Evolutionary conservation across 2,113 vertebrate species (phyloP).

Genomic region (Neotoma lepida): DNA sequence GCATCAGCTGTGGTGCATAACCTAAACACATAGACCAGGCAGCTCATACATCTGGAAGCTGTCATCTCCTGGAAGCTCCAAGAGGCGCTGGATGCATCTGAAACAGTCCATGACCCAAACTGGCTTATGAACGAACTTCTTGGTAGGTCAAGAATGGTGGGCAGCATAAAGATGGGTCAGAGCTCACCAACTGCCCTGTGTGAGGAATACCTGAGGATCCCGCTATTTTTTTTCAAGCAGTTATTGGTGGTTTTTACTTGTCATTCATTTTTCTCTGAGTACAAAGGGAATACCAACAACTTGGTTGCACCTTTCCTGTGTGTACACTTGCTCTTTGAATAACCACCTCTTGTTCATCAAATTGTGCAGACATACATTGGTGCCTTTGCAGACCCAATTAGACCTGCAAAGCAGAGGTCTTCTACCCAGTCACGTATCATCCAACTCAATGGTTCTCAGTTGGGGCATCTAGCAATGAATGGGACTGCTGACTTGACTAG

Average conservation of each 20-base stretch:
- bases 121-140: slow-evolving; percentile 64
- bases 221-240: background rate
- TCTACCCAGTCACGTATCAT: background rate
- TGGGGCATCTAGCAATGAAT: background rate
- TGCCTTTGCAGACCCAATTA: background rate
- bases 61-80: slow-evolving; percentile 89
- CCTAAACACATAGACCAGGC: slow-evolving; percentile 94
- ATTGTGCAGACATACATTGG: background rate
- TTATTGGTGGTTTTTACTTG: background rate
- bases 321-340: background rate
- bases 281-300: background rate
- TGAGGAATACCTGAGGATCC: background rate
- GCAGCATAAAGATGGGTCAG: background rate
- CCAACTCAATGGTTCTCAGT: background rate
- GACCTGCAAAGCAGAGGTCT: background rate
- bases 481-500: background rate
- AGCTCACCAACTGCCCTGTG: background rate
- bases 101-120: slow-evolving; percentile 76
- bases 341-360: background rate
- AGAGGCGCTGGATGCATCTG: slow-evolving; percentile 76
- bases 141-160: slow-evolving; percentile 63
- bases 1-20: slow-evolving; percentile 93
- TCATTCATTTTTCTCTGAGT: background rate
- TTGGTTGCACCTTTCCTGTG: background rate
- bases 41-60: slow-evolving; percentile 94